These are phyloP conservation scores for Microplitis demolitor DNA, from an alignment of 1,140 invertebrate species.

Conservation along the genomic window DNA sequence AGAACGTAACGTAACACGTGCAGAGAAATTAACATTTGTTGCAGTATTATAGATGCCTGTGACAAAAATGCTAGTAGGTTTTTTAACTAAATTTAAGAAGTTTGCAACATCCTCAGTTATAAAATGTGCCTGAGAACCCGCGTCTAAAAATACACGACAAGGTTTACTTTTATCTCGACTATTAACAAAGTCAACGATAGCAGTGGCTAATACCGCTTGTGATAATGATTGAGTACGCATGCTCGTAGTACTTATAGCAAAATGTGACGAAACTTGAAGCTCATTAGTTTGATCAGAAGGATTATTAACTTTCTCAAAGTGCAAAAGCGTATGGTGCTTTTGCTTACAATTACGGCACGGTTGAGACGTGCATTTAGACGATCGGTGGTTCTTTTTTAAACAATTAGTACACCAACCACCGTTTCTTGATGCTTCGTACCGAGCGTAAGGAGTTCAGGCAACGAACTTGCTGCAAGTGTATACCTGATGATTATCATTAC, in stretches of 20 bases:
- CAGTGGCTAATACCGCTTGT: slow-evolving; percentile 16
- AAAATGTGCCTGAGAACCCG: slow-evolving; percentile 22
- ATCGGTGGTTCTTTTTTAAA: not conserved
- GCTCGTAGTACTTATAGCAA: not conserved
- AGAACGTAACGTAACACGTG: too few relatives aligned
- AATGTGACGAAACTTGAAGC: slow-evolving; percentile 11
- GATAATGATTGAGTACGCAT: slow-evolving; percentile 1
- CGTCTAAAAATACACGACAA: slow-evolving; percentile 28
- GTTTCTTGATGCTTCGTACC: slow-evolving; percentile 3
- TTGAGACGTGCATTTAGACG: not conserved
- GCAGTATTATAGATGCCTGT: too few relatives aligned
- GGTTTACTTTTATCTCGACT: slow-evolving; percentile 3
- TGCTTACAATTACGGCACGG: not conserved
- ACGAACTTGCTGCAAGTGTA: not conserved
- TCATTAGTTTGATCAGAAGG: not conserved
- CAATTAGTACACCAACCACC: slow-evolving; percentile 11
- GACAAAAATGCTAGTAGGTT: not conserved
- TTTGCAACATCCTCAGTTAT: slow-evolving; percentile 21
- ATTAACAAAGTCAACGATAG: slow-evolving; percentile 16
- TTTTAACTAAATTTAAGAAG: not conserved
- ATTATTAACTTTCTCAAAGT: not conserved
- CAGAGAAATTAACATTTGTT: too few relatives aligned
- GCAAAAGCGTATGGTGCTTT: slow-evolving; percentile 2
- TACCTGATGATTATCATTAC: too few relatives aligned
- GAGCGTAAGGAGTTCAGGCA: not conserved